Conservation (phyloP, 2,797 vertebrate genomes). For the Ctenosaura bakeri region DNA sequence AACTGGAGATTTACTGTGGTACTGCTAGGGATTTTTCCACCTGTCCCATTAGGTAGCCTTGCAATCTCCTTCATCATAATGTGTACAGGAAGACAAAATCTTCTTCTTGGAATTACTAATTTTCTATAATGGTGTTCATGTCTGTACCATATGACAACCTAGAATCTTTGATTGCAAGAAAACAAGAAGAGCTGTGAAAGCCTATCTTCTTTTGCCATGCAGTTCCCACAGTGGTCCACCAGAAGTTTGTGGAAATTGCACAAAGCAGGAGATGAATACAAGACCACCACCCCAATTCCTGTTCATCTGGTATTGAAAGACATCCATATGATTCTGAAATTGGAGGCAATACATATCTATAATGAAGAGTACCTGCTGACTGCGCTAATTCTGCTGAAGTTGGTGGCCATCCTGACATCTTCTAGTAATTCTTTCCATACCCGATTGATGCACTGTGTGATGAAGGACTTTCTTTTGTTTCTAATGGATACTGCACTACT, state of each 20-base stretch:
- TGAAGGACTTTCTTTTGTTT: not conserved
- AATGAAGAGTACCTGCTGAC: not conserved
- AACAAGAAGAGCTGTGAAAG: too few species aligned
- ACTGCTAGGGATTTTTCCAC: not conserved
- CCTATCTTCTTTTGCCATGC: too few species aligned
- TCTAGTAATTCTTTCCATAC: not conserved
- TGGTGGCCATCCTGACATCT: not conserved
- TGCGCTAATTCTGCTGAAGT: not conserved
- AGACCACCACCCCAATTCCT: too few species aligned
- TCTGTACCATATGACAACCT: not conserved
- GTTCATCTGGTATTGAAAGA: too few species aligned
- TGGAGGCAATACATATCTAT: not conserved
- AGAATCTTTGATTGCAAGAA: not conserved
- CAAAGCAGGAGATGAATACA: too few species aligned
- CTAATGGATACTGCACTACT: not conserved
- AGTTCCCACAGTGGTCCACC: too few species aligned
- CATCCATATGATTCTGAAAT: too few species aligned
- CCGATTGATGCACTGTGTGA: not conserved
- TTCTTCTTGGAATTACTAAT: not conserved
- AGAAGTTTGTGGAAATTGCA: too few species aligned
- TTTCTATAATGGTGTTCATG: not conserved
- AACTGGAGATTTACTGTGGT: not conserved
- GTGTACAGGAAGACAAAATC: too few species aligned
- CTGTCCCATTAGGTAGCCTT: not conserved
- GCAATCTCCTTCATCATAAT: not conserved